A percentile compares a stretch with the other conserved stretches of the same genome.
These are phyloP conservation scores for Oligia strigilis DNA, from an alignment of 2,888 invertebrate species.

Conservation along the genomic window DNA sequence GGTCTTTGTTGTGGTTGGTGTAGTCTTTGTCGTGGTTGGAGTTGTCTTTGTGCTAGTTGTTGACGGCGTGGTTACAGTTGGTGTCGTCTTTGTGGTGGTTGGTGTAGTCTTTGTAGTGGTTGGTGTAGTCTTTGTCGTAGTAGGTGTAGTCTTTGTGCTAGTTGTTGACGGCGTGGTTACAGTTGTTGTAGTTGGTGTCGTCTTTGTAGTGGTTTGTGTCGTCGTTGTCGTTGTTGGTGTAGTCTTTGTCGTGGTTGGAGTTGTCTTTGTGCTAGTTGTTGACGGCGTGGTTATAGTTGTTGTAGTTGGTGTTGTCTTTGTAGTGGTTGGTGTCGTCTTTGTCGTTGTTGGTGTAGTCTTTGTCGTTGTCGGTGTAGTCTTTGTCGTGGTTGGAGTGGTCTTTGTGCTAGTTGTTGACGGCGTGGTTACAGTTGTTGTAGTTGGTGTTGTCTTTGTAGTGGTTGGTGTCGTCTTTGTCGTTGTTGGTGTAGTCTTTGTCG, in stretches of 20 bases:
- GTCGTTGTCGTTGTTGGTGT: neutral
- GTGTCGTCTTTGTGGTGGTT: too few relatives aligned
- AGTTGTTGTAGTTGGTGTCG: neutral
- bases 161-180: too few relatives aligned
- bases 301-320: neutral
- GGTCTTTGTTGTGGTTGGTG: neutral
- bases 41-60: too few relatives aligned
- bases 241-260: neutral
- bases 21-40: neutral
- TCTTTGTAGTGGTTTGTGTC: fast-evolving
- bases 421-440: too few relatives aligned
- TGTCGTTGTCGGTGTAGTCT: neutral
- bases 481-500: too few relatives aligned
- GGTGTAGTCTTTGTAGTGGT: too few relatives aligned
- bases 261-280: neutral
- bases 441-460: too few relatives aligned
- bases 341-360: neutral
- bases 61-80: too few relatives aligned
- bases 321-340: neutral
- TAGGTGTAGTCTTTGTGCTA: neutral
- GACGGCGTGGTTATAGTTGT: too few relatives aligned
- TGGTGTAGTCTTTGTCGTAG: neutral
- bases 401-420: neutral
- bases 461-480: too few relatives aligned
- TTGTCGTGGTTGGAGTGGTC: too few relatives aligned